Evolutionary conservation across 2,888 invertebrate species (phyloP), one percentile per base, ranked within the genome.

Genomic region (Acronicta aceris): DNA sequence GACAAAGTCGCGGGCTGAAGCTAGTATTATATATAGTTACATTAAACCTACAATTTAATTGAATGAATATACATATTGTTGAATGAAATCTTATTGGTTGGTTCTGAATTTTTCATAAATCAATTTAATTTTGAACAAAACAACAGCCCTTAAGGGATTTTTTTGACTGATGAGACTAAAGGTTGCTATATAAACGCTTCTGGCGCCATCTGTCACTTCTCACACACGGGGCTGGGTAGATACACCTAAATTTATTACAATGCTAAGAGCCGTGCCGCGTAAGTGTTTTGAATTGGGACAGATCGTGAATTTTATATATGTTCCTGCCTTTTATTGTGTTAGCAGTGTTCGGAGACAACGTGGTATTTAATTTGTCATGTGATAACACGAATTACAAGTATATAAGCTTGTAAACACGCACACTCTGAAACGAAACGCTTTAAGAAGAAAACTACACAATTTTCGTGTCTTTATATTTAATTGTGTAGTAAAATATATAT

Each of bases 201-300:
- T n/a, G 12, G n/a, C 64, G 71, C 59, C 74, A 75, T 59, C 77
- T 75, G 41, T 52, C 46, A 16, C n/a, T 33, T 59, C 15, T 36
- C 54, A 5, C 42, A 49, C 43, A 52, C n/a, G n/a, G 59, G 51
- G 48, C 21, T 21, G 50, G 58, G 25, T 59, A 61, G 40, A 40
- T 30, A 27, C 15, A 42, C 15, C 50, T 76, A 59, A 69, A 78
- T 69, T 59, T 68, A 77, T 64, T 56, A 75, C 43, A 36, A 30
- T 7, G 42, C 25, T 58, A 47, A 71, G 65, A 59, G 65, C 59
- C 12, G 54, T 50, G 13, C 16, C 59, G 27, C 49, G 68, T 71
- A 43, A 30, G 46, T 58, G 56, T 65, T 64, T 12, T 15, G 38
- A 55, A 55, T 55, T 10, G 47, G 42, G 47, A 53, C 52, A 27